Conservation (phyloP, 2,888 invertebrate genomes). For the Eristalis pertinax region DNA sequence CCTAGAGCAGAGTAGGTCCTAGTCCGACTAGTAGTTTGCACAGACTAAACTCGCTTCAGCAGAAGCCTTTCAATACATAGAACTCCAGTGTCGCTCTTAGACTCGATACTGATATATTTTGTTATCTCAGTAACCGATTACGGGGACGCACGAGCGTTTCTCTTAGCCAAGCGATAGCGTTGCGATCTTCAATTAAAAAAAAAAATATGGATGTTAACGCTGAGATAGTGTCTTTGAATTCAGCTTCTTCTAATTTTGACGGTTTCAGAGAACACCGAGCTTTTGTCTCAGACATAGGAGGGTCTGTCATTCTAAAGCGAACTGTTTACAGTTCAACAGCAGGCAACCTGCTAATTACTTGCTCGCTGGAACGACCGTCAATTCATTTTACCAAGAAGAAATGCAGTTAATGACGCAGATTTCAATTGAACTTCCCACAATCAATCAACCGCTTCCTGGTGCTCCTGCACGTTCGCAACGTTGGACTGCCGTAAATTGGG, state of each 20-base stretch:
- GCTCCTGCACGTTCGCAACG: neutral
- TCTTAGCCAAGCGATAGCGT: conserved; percentile 2
- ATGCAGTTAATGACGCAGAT: neutral
- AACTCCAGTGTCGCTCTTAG: conserved; percentile 9
- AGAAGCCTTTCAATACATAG: conserved; percentile 32
- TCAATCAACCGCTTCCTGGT: neutral
- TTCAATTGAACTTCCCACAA: neutral
- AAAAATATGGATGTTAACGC: neutral
- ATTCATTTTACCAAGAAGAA: conserved; percentile 14
- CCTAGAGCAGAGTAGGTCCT: conserved; percentile 21
- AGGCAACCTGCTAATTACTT: neutral
- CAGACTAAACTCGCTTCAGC: conserved; percentile 43
- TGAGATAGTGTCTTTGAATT: neutral
- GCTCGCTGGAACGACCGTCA: neutral
- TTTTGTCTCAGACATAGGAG: too few relatives aligned
- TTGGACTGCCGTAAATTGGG: neutral
- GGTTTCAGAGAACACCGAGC: neutral
- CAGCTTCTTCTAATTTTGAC: neutral
- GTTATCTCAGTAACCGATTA: conserved; percentile 58
- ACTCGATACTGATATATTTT: neutral
- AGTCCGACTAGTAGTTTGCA: conserved; percentile 34
- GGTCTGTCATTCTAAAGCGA: neutral
- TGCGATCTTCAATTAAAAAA: conserved; percentile 12
- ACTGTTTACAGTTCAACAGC: neutral
- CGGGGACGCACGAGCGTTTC: neutral